These are phyloP conservation scores for Vespertilio murinus DNA, from an alignment of 2,797 vertebrate species.

Conservation along the genomic window DNA sequence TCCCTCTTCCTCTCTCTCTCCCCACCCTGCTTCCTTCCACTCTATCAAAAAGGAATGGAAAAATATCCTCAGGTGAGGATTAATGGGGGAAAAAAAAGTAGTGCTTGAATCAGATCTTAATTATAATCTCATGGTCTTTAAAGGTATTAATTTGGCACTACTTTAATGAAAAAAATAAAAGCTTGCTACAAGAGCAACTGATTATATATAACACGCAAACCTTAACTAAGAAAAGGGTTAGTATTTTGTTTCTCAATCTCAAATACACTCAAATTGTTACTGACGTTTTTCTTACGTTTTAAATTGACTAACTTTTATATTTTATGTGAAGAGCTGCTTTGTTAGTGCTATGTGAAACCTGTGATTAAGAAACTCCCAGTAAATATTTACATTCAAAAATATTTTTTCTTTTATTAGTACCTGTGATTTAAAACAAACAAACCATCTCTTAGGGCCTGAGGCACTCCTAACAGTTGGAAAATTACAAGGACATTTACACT, in stretches of 20 bases:
- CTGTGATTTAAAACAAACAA: slow-evolving; percentile 66
- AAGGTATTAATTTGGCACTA: slow-evolving; percentile 10
- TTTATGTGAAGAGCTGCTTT: slow-evolving; percentile 57
- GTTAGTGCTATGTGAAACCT: slow-evolving; percentile 56
- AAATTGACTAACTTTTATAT: slow-evolving; percentile 42
- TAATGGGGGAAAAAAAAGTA: not conserved
- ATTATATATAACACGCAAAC: not conserved
- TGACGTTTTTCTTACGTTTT: slow-evolving; percentile 38
- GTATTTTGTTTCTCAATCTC: slow-evolving; percentile 29
- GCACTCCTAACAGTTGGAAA: slow-evolving; percentile 51
- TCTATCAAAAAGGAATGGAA: not conserved
- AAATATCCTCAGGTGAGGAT: not conserved
- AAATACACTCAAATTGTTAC: slow-evolving; percentile 35
- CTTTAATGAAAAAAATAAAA: slow-evolving; percentile 38
- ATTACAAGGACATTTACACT: slow-evolving; percentile 17
- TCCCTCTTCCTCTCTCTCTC: not conserved
- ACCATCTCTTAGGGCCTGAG: slow-evolving; percentile 7
- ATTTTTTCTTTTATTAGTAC: slow-evolving; percentile 69
- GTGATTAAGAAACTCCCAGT: slow-evolving; percentile 42
- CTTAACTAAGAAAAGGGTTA: not conserved
- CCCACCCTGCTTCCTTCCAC: not conserved
- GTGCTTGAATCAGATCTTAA: not conserved
- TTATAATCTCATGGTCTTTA: not conserved
- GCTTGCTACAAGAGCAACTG: not conserved
- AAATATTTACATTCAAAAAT: slow-evolving; percentile 73